Percentiles rank a stretch among this genome's conserved stretches.
These are phyloP conservation scores for Lutjanus erythropterus DNA, from an alignment of 2,113 vertebrate species.

Conservation along the genomic window DNA sequence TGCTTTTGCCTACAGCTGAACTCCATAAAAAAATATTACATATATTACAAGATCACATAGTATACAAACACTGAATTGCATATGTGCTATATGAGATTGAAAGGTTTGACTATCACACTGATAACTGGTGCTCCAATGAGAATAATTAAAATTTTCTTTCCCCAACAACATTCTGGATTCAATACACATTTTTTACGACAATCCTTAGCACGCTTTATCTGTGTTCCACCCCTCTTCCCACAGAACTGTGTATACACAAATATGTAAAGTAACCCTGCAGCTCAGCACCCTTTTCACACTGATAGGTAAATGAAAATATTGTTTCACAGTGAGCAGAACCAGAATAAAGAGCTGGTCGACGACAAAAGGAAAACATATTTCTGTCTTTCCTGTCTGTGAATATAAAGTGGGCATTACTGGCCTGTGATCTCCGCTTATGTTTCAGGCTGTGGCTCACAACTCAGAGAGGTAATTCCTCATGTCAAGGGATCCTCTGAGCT, in stretches of 20 bases:
- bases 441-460: not conserved
- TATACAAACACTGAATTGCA: too few species aligned
- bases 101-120: not conserved
- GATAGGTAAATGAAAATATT: constrained; percentile 6
- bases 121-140: not conserved
- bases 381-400: constrained; percentile 5
- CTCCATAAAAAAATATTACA: too few species aligned
- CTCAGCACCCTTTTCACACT: not conserved
- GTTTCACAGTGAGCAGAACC: not conserved
- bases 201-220: not conserved
- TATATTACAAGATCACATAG: too few species aligned
- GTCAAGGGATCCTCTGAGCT: constrained; percentile 24
- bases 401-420: constrained; percentile 7
- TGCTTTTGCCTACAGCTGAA: not conserved
- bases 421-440: not conserved
- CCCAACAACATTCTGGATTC: not conserved
- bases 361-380: not conserved
- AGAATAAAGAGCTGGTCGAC: not conserved
- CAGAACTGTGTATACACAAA: not conserved
- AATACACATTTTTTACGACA: not conserved
- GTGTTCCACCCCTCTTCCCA: not conserved
- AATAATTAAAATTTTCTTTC: not conserved
- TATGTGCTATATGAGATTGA: not conserved
- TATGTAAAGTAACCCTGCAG: constrained; percentile 1
- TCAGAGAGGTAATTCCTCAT: constrained; percentile 8